These are phyloP conservation scores for Noctua janthina DNA, from an alignment of 2,888 invertebrate species.

Conservation along the genomic window DNA sequence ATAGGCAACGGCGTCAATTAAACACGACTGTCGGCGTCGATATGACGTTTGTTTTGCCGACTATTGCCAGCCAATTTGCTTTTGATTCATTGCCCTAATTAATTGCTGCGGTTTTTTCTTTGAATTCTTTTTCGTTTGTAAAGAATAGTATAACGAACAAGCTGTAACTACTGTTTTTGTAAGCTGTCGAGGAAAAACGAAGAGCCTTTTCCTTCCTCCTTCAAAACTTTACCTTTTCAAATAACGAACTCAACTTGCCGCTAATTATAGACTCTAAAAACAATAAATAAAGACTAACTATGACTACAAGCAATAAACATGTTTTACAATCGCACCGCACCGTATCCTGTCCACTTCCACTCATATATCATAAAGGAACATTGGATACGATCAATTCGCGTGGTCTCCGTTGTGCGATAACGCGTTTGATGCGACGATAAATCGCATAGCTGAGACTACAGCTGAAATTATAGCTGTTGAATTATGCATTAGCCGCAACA, in stretches of 20 bases:
- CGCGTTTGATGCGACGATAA: constrained; percentile 82
- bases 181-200: constrained; percentile 5
- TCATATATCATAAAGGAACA: constrained; percentile 61
- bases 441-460: constrained; percentile 83
- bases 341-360: constrained; percentile 48
- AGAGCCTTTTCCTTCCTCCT: constrained; percentile 4
- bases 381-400: constrained; percentile 70
- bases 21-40: constrained; percentile 69
- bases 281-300: constrained; percentile 47
- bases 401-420: constrained; percentile 70
- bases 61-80: constrained; percentile 72
- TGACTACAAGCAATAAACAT: constrained; percentile 52
- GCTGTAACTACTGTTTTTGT: not conserved
- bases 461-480: constrained; percentile 86
- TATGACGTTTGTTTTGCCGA: constrained; percentile 74
- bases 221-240: constrained; percentile 20
- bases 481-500: constrained; percentile 85
- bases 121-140: constrained; percentile 1
- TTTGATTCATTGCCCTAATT: constrained; percentile 71
- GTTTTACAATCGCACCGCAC: constrained; percentile 50
- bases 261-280: constrained; percentile 28
- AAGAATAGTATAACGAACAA: constrained; percentile 21
- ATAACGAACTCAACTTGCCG: not conserved
- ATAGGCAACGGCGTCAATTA: constrained; percentile 79
- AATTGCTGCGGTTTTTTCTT: constrained; percentile 60